These are phyloP conservation scores for Drosophila subquinaria DNA, from an alignment of 2,888 invertebrate genomes.

Conservation along the genomic window DNA sequence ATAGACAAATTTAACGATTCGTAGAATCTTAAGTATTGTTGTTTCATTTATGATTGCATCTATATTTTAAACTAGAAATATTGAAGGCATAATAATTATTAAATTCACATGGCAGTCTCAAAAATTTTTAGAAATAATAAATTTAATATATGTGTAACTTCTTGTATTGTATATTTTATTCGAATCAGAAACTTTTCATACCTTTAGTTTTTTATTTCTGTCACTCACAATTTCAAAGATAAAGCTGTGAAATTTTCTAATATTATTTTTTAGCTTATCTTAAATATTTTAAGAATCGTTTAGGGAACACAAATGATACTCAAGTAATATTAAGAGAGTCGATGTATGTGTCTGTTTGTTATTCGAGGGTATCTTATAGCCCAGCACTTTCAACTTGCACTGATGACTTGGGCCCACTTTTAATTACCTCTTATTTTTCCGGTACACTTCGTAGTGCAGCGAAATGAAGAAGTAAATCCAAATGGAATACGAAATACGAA, in stretches of 20 bases:
- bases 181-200: no score
- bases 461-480: constrained; percentile 5
- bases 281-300: no score
- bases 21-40: constrained; percentile 12
- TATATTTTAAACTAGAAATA: not conserved
- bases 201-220: no score
- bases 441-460: constrained; percentile 7
- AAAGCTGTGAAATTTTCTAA: no score
- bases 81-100: not conserved
- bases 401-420: not conserved
- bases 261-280: no score
- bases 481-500: constrained; percentile 26
- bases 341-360: no score
- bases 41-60: not conserved
- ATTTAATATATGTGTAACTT: not conserved
- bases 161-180: no score
- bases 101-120: not conserved
- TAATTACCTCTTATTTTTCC: constrained; percentile 27
- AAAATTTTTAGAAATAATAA: not conserved
- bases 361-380: not conserved
- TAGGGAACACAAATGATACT: no score
- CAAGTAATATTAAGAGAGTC: no score
- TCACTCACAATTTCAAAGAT: no score
- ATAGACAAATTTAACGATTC: not conserved
- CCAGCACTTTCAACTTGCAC: not conserved